Base-by-base conservation (phyloP, 2,113 vertebrate genomes). In the Rhynchomys soricoides region DNA sequence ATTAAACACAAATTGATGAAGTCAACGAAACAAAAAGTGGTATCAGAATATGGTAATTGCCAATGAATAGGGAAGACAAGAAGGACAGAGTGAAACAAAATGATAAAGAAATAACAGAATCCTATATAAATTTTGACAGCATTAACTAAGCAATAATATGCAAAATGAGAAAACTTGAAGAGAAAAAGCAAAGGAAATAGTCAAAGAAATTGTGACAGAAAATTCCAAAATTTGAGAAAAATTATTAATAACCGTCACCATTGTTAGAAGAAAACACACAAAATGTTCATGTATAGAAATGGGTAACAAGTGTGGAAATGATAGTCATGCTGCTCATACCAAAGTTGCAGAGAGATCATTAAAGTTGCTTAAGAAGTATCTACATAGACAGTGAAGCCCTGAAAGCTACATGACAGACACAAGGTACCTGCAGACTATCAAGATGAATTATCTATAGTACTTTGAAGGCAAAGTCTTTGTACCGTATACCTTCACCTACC, bases 201-300 rank as follows among this genome's bases (percentile, higher is more conserved):
- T 50, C 1, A 52, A 52, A 40, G 0, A 21, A 31, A 9, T 52
- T 31, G 7, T 66, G 11, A 59, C 17, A 55, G 1, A 59, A 64
- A 83, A 52, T 9, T 74, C 5, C 17, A 9, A 45, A 40, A 21
- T 52, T 34, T 75, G 6, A 52, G 31, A 16, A 17, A 50, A 75
- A 34, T 29, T 0, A 52, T 7, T 2, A 77, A 1, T 45, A 57
- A 12, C 0, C 3, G 1, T 3, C 34, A 24, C 15, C 17, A 37
- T 2, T 48, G 43, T 64, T 2, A n/a, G 3, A 13, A 57, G 3
- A 19, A 66, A 57, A 45, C 16, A 21, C 26, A n/a, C 45, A 55
- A 55, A 59, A 2, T 34, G 0, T 40, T 55, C 31, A 68, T 66
- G 16, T 7, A 7, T 34, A 52, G 17, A 57, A 82, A 57, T 26